phyloP scores from a whole-genome alignment of 1,140 invertebrate genomes.

The Spodoptera frugiperda region DNA sequence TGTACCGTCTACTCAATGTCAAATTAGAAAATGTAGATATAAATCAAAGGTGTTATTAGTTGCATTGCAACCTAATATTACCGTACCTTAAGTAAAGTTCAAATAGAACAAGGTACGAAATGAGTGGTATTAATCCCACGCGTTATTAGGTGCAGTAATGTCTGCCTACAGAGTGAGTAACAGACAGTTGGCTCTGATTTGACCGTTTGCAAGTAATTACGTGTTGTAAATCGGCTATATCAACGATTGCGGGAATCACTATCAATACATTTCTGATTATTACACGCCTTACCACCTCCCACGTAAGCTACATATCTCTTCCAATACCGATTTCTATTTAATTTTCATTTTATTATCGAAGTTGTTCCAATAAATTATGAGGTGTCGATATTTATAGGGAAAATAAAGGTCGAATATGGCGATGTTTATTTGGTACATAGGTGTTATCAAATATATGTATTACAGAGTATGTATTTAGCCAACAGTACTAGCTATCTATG shows the following conservation, averaged over 20 bases:
- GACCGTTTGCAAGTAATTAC: slow-evolving; percentile 60
- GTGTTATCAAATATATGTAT: too few relatives aligned
- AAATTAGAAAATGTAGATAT: background rate
- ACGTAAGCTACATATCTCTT: slow-evolving; percentile 20
- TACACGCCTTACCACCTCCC: slow-evolving; percentile 46
- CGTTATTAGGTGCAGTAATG: slow-evolving; percentile 37
- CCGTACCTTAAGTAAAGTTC: slow-evolving; percentile 31
- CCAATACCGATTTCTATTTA: slow-evolving; percentile 16
- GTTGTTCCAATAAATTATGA: background rate
- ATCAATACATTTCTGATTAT: slow-evolving; percentile 39
- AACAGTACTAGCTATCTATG: too few relatives aligned
- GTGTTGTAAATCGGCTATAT: slow-evolving; percentile 63
- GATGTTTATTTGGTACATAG: too few relatives aligned
- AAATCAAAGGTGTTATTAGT: background rate
- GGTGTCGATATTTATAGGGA: background rate
- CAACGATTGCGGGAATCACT: slow-evolving; percentile 45
- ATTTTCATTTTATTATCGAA: slow-evolving; percentile 19
- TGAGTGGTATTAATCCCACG: slow-evolving; percentile 42
- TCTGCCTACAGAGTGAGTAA: slow-evolving; percentile 22
- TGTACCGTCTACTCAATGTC: background rate
- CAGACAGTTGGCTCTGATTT: slow-evolving; percentile 27
- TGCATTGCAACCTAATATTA: slow-evolving; percentile 12
- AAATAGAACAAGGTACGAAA: slow-evolving; percentile 12
- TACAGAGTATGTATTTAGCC: too few relatives aligned
- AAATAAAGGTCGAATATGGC: too few relatives aligned